Conservation (phyloP, 2,888 invertebrate genomes). For the Polylopha cassiicola region DNA sequence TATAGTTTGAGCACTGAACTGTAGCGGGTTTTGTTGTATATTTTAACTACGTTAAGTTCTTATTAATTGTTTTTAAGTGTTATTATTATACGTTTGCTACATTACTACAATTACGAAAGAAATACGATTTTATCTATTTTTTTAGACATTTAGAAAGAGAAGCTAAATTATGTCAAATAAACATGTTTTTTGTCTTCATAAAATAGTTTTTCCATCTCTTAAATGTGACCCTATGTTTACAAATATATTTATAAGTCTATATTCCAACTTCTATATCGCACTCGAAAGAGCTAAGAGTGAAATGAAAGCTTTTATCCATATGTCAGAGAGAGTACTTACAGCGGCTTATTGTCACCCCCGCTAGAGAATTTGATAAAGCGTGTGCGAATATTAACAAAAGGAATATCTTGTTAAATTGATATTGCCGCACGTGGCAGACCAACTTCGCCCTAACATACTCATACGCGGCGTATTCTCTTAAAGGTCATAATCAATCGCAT, state of each 20-base stretch:
- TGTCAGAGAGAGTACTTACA: slow-evolving; percentile 76
- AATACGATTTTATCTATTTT: too few species aligned
- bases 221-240: slow-evolving; percentile 17
- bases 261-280: slow-evolving; percentile 43
- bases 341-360: slow-evolving; percentile 78
- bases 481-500: slow-evolving; percentile 46
- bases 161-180: too few species aligned
- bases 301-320: slow-evolving; percentile 78
- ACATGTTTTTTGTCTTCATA: too few species aligned
- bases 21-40: too few species aligned
- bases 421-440: slow-evolving; percentile 46
- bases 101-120: too few species aligned
- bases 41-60: too few species aligned
- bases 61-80: too few species aligned
- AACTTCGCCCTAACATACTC: slow-evolving; percentile 47
- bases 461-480: slow-evolving; percentile 26
- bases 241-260: slow-evolving; percentile 18
- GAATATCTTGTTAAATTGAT: slow-evolving; percentile 78
- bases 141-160: too few species aligned
- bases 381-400: slow-evolving; percentile 79
- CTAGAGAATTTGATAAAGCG: slow-evolving; percentile 78
- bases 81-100: too few species aligned
- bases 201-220: too few species aligned
- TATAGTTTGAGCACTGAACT: slow-evolving; percentile 14
- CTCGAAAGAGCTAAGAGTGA: slow-evolving; percentile 74